Evolutionary conservation across 1,140 invertebrate species (phyloP), one percentile per base, ranked within the genome.

Genomic region (Polyergus mexicanus): DNA sequence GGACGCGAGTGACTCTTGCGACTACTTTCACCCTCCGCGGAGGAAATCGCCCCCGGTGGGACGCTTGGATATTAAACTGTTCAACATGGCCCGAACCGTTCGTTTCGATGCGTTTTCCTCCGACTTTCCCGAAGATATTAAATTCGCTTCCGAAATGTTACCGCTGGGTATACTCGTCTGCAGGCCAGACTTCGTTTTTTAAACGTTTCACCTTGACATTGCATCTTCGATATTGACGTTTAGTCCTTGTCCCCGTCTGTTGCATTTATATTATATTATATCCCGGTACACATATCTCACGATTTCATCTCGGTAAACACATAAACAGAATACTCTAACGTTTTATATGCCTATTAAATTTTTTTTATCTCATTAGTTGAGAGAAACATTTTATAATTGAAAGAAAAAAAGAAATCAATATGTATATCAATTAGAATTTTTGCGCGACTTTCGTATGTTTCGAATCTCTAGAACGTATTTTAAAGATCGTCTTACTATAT

Each of bases 91-190:
- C 88, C 71, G 86, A 75, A 89, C 81, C 88, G 88, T 90, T 90
- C 89, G 89, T 90, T 89, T 83, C 88, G 81, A 90, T 90, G 89
- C 89, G 88, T 90, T 90, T 90, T 68, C 76, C 77, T 58, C 41
- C 68, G 75, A 87, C 86, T 90, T 86, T 51, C 47, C 85, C 77
- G 41, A 63, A 68, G 89, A 90, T 90, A 90, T 90, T 90, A 90
- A 90, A 90, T 90, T 90, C 83, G 89, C 65, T 88, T 84, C 87
- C 89, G 87, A 90, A 90, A 90, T 90, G 88, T 87, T 77, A 83
- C 86, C 77, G 71, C 22, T 58, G 76, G 77, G 81, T 85, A 84
- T 44, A 80, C 54, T 56, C 32, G 47, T 84, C 35, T 56, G 80
- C 44, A 25, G 54, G 68, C 75, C 16, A 84, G 65, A 77, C 35